Evolutionary conservation across 2,113 vertebrate species (phyloP).

Genomic region (Anser cygnoides): DNA sequence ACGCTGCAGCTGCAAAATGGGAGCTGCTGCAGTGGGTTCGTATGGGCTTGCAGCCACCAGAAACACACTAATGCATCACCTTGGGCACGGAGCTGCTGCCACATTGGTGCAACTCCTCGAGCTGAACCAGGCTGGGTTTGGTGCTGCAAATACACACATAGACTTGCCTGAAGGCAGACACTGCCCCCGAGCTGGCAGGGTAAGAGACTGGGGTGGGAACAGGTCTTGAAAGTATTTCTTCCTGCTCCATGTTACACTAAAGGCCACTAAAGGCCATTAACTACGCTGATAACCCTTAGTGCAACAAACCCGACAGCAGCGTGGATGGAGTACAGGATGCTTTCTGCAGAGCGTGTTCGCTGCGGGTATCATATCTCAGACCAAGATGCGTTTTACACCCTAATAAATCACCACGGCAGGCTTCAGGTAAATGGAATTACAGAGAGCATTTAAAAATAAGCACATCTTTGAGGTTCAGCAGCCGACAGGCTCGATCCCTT

Average conservation of each 20-base stretch:
- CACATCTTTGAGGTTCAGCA: background rate
- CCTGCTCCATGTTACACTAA: background rate
- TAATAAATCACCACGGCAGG: background rate
- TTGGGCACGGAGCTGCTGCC: too few relatives aligned
- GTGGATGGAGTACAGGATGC: accelerated
- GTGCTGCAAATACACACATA: too few relatives aligned
- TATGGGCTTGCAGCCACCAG: background rate
- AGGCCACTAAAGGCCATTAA: background rate
- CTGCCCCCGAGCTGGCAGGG: too few relatives aligned
- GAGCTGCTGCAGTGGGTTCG: accelerated
- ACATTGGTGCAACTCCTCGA: too few relatives aligned
- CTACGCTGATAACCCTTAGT: background rate
- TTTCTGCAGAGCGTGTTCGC: accelerated
- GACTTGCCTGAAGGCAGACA: too few relatives aligned
- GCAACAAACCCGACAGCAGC: background rate
- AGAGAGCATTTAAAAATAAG: background rate
- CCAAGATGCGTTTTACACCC: background rate
- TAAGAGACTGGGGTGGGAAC: too few relatives aligned
- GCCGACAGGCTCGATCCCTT: background rate
- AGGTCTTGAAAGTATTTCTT: background rate
- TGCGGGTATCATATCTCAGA: background rate
- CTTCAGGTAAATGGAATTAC: background rate
- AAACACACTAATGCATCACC: background rate
- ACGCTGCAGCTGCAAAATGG: background rate
- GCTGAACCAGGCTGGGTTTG: too few relatives aligned